phyloP scores from a whole-genome alignment of 2,113 vertebrate species.

The Serinus canaria region DNA sequence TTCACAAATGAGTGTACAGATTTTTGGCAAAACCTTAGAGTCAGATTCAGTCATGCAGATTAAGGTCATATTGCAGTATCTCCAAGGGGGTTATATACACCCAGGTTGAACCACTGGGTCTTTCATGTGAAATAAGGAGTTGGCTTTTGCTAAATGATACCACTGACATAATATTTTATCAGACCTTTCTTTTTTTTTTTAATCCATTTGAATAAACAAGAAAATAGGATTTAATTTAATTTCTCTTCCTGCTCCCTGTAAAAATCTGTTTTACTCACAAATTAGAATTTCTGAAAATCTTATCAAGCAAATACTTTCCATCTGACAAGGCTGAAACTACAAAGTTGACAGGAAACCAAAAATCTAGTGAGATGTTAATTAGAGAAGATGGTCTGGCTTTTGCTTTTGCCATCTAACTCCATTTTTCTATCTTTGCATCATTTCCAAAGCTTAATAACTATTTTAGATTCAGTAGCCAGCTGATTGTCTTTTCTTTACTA shows the following conservation, averaged over 20 bases:
- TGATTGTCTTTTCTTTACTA: slow-evolving; percentile 2
- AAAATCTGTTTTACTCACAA: slow-evolving; percentile 41
- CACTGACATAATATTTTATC: not conserved
- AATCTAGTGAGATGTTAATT: slow-evolving; percentile 21
- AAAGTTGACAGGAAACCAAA: slow-evolving; percentile 35
- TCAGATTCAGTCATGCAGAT: slow-evolving; percentile 21
- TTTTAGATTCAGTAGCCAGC: not conserved
- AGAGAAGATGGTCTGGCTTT: slow-evolving; percentile 24
- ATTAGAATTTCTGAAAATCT: slow-evolving; percentile 54
- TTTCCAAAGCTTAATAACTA: not conserved
- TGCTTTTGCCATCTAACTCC: not conserved
- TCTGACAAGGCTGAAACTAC: slow-evolving; percentile 28
- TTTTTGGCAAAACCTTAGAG: slow-evolving; percentile 47
- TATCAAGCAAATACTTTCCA: slow-evolving; percentile 20
- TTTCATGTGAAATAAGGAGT: not conserved
- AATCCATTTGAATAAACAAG: not conserved
- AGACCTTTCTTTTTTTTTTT: too few relatives aligned
- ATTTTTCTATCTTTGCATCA: not conserved
- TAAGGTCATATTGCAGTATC: not conserved
- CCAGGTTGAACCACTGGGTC: not conserved
- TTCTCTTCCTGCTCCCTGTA: not conserved
- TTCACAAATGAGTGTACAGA: slow-evolving; percentile 24
- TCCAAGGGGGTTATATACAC: not conserved
- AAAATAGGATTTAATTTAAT: slow-evolving; percentile 24
- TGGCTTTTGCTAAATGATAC: not conserved